Evolutionary conservation across 2,113 vertebrate genomes (phyloP).

Genomic region (Amblyornis subalaris): DNA sequence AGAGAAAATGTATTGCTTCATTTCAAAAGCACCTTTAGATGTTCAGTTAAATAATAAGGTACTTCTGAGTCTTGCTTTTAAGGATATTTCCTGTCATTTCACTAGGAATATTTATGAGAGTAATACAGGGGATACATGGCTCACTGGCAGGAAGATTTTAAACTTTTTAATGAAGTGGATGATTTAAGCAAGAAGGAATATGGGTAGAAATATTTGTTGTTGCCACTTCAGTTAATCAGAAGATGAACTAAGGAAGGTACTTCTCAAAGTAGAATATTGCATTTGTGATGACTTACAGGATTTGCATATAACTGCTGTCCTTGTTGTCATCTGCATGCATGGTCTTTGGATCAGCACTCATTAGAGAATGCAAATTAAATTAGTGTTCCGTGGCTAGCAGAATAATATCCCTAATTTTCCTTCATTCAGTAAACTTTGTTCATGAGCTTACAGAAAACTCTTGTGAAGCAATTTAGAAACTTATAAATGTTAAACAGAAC

Average conservation of each 20-base stretch:
- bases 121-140: not conserved
- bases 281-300: not conserved
- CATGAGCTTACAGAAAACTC: not conserved
- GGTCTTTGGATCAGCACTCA: not conserved
- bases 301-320: not conserved
- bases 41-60: not conserved
- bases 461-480: not conserved
- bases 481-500: not conserved
- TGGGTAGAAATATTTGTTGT: not conserved
- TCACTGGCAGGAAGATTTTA: not conserved
- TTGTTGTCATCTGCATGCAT: not conserved
- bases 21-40: not conserved
- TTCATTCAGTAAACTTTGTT: not conserved
- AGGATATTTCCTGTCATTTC: not conserved
- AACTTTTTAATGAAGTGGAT: not conserved
- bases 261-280: not conserved
- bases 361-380: not conserved
- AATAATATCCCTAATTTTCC: not conserved
- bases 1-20: not conserved
- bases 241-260: not conserved
- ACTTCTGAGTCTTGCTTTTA: not conserved
- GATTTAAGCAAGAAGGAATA: not conserved
- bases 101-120: not conserved
- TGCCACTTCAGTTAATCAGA: not conserved
- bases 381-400: not conserved